Conservation (phyloP, 1,140 invertebrate genomes). For the Sinonovacula constricta region DNA sequence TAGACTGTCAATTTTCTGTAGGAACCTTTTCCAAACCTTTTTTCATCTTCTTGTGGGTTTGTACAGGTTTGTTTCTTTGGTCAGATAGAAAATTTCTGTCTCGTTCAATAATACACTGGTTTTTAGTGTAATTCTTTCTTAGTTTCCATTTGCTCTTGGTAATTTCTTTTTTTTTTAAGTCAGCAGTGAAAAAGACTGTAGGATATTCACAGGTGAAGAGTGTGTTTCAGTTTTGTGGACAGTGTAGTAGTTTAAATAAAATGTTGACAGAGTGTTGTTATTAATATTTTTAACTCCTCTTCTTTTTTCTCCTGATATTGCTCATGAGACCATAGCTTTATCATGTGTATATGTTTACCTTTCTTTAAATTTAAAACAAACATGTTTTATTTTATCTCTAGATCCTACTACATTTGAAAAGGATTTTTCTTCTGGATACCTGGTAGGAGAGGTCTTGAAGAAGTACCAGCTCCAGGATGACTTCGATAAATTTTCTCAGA, state of each 20-base stretch:
- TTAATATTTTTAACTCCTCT: not conserved
- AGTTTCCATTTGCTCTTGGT: no score
- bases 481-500: slow-evolving; percentile 78
- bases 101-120: no score
- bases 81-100: no score
- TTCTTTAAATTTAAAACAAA: not conserved
- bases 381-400: slow-evolving; percentile 62
- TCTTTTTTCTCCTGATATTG: not conserved
- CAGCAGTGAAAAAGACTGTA: no score
- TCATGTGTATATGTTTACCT: not conserved
- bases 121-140: no score
- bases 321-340: not conserved
- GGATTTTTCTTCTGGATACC: slow-evolving; percentile 77
- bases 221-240: not conserved
- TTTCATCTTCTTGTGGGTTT: no score
- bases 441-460: slow-evolving; percentile 77
- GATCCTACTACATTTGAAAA: slow-evolving; percentile 72
- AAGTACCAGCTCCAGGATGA: slow-evolving; percentile 79
- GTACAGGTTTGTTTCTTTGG: no score
- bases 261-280: not conserved
- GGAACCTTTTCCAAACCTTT: no score
- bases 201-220: not conserved
- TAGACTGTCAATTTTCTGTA: no score
- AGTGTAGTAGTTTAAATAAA: not conserved
- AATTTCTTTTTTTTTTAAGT: no score